These are phyloP conservation scores for Tethea ocularis DNA, from an alignment of 2,888 invertebrate genomes.

Conservation along the genomic window DNA sequence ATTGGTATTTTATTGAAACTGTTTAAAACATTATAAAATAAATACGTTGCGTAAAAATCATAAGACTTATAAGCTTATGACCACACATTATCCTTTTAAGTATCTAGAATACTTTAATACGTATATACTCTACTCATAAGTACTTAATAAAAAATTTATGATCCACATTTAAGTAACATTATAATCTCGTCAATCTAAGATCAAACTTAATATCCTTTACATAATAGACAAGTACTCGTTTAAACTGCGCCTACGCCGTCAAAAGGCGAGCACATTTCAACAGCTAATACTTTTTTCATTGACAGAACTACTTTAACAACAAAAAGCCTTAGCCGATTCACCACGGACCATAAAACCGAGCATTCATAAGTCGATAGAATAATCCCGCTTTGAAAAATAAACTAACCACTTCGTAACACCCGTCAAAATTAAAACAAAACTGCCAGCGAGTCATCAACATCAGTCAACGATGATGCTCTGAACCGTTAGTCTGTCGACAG, in stretches of 20 bases:
- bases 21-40: too few species aligned
- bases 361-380: constrained; percentile 67
- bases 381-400: constrained; percentile 71
- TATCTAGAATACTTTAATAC: background rate
- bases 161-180: constrained; percentile 5
- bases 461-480: constrained; percentile 61
- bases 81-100: background rate
- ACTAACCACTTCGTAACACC: constrained; percentile 48
- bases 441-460: constrained; percentile 65
- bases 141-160: constrained; percentile 6
- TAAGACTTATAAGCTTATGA: background rate
- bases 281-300: constrained; percentile 49
- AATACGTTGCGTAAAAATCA: background rate
- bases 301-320: constrained; percentile 59
- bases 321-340: constrained; percentile 64
- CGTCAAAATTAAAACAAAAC: constrained; percentile 73
- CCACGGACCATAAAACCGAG: constrained; percentile 63
- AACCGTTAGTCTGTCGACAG: constrained; percentile 60
- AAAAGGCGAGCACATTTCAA: constrained; percentile 21
- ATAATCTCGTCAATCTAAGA: constrained; percentile 9
- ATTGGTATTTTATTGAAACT: too few species aligned
- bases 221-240: constrained; percentile 8
- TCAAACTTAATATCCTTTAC: constrained; percentile 11
- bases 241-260: constrained; percentile 10
- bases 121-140: background rate